Evolutionary conservation across 1,140 invertebrate species (phyloP), one percentile per base, ranked within the genome.

Genomic region (Gonioctena quinquepunctata): DNA sequence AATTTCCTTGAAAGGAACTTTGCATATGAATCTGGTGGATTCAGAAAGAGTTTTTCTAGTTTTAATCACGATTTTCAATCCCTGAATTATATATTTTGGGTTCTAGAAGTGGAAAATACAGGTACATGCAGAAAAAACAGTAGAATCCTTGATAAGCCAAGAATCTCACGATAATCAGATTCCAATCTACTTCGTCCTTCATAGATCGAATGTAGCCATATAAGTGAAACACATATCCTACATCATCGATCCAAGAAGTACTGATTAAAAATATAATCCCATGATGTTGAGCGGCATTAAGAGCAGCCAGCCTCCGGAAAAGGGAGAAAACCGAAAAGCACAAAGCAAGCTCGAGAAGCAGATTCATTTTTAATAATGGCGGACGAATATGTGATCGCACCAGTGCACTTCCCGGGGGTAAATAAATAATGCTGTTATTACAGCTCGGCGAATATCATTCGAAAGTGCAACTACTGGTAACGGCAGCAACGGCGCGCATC

Each of bases 361-460:
- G 80, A 80, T 80, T 80, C 80, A 80, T 80, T 79, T 82, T 82
- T 81, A 80, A 81, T 80, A 82, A 82, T 82, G 80, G 80, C 78
- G 77, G 73, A 74, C 76, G 76, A 76, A 80, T 76, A 72, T 62
- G 68, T 64, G 66, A 75, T 77, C 74, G 76, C 79, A 77, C 74
- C 77, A 77, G 66, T 72, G 76, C 72, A 78, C 76, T 74, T 76
- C 75, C 75, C 75, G 66, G 68, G 33, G 77, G 77, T 77, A 80
- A 82, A 80, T 82, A 81, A 82, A 81, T 82, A 80, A 81, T 79
- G 78, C 79, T 77, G 78, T 82, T 81, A 80, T 81, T 79, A 81
- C 80, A 75, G 75, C 65, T 76, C 74, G 73, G 63, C 76, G 78
- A 74, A 68, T 78, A 76, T 76, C 71, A 74, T 67, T 62, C 42